These are phyloP conservation scores for Hermaeophaga mercurialis DNA, from an alignment of 2,888 invertebrate genomes.

Conservation along the genomic window DNA sequence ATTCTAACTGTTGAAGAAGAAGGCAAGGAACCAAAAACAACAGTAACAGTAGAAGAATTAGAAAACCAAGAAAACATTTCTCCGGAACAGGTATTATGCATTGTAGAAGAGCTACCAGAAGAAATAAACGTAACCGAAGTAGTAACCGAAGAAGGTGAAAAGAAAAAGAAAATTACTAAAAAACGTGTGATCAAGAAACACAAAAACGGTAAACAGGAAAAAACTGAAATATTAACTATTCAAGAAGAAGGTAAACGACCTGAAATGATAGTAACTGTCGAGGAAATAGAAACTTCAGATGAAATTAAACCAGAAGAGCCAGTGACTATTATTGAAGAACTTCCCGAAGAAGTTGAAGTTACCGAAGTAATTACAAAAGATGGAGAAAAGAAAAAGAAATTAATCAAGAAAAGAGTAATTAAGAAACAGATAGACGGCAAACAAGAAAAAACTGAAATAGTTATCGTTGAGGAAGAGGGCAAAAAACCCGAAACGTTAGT, in stretches of 20 bases:
- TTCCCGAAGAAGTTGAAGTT: slow-evolving; percentile 35
- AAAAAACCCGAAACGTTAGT: slow-evolving; percentile 55
- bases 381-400: slow-evolving; percentile 46
- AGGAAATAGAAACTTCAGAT: slow-evolving; percentile 47
- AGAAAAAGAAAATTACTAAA: slow-evolving; percentile 55
- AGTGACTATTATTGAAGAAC: slow-evolving; percentile 33
- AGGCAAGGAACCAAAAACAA: not conserved
- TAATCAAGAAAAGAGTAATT: slow-evolving; percentile 57
- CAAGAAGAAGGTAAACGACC: slow-evolving; percentile 46
- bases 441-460: slow-evolving; percentile 56
- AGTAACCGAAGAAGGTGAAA: slow-evolving; percentile 39
- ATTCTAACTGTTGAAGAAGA: slow-evolving; percentile 49
- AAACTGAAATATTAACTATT: slow-evolving; percentile 44
- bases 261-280: slow-evolving; percentile 44
- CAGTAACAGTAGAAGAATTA: slow-evolving; percentile 49
- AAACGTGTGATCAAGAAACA: slow-evolving; percentile 50
- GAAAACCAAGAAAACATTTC: slow-evolving; percentile 25
- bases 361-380: slow-evolving; percentile 11
- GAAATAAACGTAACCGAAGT: slow-evolving; percentile 43
- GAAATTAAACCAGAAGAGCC: slow-evolving; percentile 35
- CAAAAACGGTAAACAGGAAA: slow-evolving; percentile 46
- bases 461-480: slow-evolving; percentile 55
- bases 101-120: slow-evolving; percentile 42
- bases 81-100: slow-evolving; percentile 30
- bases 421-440: slow-evolving; percentile 50